Conservation (phyloP, 2,888 invertebrate species). For the Tolmerus cingulatus region DNA sequence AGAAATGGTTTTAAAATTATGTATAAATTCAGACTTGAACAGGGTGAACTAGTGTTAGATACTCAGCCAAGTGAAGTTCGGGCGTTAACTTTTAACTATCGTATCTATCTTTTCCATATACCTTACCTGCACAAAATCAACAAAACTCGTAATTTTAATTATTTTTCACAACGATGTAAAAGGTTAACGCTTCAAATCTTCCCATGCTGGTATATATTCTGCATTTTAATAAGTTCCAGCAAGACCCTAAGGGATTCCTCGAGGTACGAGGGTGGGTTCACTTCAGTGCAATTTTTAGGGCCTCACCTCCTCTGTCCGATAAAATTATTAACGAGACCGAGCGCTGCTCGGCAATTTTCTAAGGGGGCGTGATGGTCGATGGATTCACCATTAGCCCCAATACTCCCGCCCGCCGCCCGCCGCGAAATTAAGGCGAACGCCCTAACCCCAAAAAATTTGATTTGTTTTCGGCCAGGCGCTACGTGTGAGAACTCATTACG, state of each 20-base stretch:
- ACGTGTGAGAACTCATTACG: conserved; percentile 34
- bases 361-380: conserved; percentile 44
- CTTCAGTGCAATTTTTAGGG: neutral
- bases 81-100: too few relatives aligned
- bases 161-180: neutral
- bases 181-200: neutral
- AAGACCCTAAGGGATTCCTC: neutral
- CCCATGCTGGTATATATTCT: neutral
- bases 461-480: conserved; percentile 9
- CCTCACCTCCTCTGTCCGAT: conserved; percentile 3
- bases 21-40: too few relatives aligned
- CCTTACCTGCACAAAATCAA: neutral
- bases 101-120: neutral
- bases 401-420: conserved; percentile 39
- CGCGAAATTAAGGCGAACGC: conserved; percentile 44
- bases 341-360: conserved; percentile 44
- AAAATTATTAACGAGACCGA: conserved; percentile 42
- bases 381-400: conserved; percentile 45
- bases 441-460: conserved; percentile 26
- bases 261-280: neutral
- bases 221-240: neutral
- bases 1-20: too few relatives aligned
- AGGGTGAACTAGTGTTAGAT: too few relatives aligned
- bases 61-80: too few relatives aligned
- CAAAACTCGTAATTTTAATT: neutral